Evolutionary conservation across 1,140 invertebrate genomes (phyloP).

Genomic region (Cyrtorhinus lividipennis): DNA sequence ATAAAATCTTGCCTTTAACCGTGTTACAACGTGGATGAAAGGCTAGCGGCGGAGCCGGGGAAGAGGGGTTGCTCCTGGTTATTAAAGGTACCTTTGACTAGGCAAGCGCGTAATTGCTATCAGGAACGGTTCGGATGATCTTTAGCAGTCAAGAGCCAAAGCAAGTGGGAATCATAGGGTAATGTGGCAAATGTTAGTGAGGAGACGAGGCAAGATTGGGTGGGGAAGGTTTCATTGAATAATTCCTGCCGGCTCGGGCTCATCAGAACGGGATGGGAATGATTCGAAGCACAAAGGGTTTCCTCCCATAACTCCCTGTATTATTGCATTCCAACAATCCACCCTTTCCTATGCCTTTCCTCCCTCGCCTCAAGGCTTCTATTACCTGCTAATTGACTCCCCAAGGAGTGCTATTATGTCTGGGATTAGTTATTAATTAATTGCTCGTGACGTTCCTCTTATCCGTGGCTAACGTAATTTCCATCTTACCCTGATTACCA

Average conservation of each 20-base stretch:
- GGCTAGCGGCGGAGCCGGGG: no score
- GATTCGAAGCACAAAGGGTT: not conserved
- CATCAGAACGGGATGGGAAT: not conserved
- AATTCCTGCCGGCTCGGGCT: not conserved
- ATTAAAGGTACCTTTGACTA: not conserved
- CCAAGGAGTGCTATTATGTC: not conserved
- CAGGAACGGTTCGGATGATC: not conserved
- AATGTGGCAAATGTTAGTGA: not conserved
- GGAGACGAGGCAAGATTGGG: not conserved
- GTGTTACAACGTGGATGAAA: no score
- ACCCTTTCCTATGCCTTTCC: not conserved
- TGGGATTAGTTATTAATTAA: not conserved
- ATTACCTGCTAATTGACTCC: not conserved
- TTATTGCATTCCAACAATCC: not conserved
- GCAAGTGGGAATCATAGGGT: not conserved
- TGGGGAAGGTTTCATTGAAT: not conserved
- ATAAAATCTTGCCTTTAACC: no score
- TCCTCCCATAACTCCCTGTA: not conserved
- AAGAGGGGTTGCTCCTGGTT: not conserved
- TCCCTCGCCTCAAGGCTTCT: not conserved
- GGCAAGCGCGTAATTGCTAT: not conserved
- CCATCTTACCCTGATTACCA: no score
- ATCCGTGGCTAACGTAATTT: no score
- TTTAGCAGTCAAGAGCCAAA: not conserved
- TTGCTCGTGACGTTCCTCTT: not conserved